Evolutionary conservation across 2,113 vertebrate species (phyloP).

Genomic region (Proteles cristata): DNA sequence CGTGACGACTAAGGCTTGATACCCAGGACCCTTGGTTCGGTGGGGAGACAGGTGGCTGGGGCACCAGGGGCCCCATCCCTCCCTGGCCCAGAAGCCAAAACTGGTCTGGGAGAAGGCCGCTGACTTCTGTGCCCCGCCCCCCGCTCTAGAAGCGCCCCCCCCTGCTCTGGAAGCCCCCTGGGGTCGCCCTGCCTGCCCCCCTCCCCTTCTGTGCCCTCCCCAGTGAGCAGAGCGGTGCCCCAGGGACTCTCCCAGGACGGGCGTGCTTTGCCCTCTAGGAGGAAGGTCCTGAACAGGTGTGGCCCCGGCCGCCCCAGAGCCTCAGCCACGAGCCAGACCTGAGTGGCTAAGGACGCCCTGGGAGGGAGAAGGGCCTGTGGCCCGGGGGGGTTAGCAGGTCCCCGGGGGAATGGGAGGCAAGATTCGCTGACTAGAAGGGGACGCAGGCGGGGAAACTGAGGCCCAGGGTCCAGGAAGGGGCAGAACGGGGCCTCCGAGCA

Average conservation of each 20-base stretch:
- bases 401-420: rapidly evolving
- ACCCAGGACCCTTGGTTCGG: not conserved
- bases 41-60: too few species aligned
- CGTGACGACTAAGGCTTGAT: not conserved
- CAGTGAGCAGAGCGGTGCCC: not conserved
- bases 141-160: not conserved
- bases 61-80: not conserved
- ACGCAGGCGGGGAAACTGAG: not conserved
- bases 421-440: not conserved
- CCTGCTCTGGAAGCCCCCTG: not conserved
- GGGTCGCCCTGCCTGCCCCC: too few species aligned
- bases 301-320: not conserved
- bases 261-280: not conserved
- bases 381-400: rapidly evolving
- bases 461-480: not conserved
- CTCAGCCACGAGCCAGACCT: not conserved
- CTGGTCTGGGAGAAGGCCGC: not conserved
- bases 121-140: not conserved
- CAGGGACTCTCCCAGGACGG: rapidly evolving
- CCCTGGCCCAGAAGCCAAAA: not conserved
- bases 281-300: not conserved
- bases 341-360: not conserved
- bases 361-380: not conserved
- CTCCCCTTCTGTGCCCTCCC: not conserved
- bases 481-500: rapidly evolving